These are phyloP conservation scores for Taenioides sp. DNA, from an alignment of 2,797 vertebrate species.

Conservation along the genomic window DNA sequence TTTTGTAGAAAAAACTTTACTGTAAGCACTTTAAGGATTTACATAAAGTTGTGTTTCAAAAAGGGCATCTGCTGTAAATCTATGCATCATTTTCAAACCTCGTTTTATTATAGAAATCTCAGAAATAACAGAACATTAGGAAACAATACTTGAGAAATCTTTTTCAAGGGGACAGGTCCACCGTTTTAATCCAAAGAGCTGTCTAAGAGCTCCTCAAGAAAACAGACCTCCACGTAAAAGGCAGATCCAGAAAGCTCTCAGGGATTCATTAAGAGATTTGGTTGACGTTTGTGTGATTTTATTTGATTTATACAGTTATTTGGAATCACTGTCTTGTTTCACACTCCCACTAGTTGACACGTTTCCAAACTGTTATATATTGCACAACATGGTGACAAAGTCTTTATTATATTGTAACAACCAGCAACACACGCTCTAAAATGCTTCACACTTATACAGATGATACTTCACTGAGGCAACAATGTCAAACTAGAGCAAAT, in stretches of 20 bases:
- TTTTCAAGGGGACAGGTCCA: neutral
- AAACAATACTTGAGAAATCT: neutral
- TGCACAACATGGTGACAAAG: constrained; percentile 1
- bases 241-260: constrained; percentile 20
- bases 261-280: constrained; percentile 22
- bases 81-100: neutral
- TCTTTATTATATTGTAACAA: constrained; percentile 26
- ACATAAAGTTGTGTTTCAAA: neutral
- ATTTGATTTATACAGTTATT: constrained; percentile 35
- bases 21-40: neutral
- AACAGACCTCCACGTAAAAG: neutral
- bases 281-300: constrained; percentile 13
- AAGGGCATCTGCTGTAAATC: neutral
- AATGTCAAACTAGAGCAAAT: constrained; percentile 41
- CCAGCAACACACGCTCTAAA: constrained; percentile 47
- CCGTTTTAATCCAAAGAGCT: neutral
- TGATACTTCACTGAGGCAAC: constrained; percentile 9
- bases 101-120: neutral
- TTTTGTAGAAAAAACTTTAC: neutral
- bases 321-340: constrained; percentile 53
- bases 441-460: constrained; percentile 22
- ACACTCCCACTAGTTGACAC: constrained; percentile 21
- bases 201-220: neutral
- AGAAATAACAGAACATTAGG: neutral
- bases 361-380: neutral